These are phyloP conservation scores for Mactromeris polynyma DNA, from an alignment of 2,888 invertebrate genomes.

Conservation along the genomic window DNA sequence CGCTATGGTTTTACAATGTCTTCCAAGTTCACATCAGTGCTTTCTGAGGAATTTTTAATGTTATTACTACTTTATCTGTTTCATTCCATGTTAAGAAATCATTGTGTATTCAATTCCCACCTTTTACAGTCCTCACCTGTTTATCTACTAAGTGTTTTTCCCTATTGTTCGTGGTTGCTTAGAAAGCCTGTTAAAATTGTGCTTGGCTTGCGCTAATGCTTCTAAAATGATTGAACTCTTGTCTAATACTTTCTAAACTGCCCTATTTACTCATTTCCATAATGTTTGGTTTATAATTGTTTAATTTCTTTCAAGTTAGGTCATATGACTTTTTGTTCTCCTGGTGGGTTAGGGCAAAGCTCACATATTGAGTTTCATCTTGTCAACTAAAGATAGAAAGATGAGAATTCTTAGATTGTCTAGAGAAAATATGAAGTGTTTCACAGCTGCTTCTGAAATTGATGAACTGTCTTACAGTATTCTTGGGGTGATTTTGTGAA, in stretches of 20 bases:
- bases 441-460: slow-evolving; percentile 29
- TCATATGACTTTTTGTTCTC: background rate
- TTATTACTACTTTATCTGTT: no score
- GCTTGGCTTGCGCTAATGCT: background rate
- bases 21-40: background rate
- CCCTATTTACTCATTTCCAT: background rate
- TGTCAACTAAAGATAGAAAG: slow-evolving; percentile 3
- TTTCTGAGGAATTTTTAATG: no score
- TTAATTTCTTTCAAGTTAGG: slow-evolving; percentile 10
- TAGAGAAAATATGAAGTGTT: slow-evolving; percentile 42
- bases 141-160: no score
- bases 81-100: no score
- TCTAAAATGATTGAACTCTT: background rate
- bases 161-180: no score
- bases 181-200: no score
- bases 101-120: no score
- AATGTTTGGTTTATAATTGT: background rate
- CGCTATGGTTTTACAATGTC: background rate
- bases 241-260: background rate
- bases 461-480: slow-evolving; percentile 29
- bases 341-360: background rate
- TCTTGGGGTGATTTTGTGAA: slow-evolving; percentile 22
- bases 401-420: background rate
- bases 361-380: background rate
- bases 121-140: no score